Conservation (phyloP, 2,888 invertebrate species). For the Tenthredo mesomela region DNA sequence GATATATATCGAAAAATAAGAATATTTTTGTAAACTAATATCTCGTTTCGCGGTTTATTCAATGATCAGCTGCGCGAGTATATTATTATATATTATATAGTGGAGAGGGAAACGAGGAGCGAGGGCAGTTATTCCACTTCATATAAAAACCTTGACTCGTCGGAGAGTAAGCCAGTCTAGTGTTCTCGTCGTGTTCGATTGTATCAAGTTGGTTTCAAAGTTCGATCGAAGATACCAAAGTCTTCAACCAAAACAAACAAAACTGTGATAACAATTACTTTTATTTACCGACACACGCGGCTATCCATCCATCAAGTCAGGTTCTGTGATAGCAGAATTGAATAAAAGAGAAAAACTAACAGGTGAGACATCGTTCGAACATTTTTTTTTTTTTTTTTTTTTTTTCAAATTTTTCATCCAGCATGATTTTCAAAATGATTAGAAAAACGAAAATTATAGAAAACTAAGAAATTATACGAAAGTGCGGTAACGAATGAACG, state of each 20-base stretch:
- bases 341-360: background rate
- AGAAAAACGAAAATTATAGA: too few relatives aligned
- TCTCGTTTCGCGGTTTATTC: background rate
- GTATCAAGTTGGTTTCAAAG: background rate
- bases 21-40: background rate
- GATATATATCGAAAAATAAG: background rate
- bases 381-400: too few relatives aligned
- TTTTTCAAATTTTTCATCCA: too few relatives aligned
- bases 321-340: background rate
- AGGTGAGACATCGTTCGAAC: background rate
- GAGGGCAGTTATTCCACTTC: background rate
- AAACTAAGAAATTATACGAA: background rate
- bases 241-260: background rate
- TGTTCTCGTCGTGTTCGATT: background rate
- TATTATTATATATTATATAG: background rate
- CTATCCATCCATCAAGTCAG: background rate
- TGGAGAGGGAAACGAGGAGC: background rate
- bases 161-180: slow-evolving; percentile 19
- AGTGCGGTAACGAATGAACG: background rate
- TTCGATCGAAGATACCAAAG: background rate
- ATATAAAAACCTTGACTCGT: slow-evolving; percentile 32
- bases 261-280: background rate
- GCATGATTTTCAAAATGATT: too few relatives aligned
- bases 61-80: background rate
- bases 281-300: background rate